Evolutionary conservation across 2,113 vertebrate genomes (phyloP).

Genomic region (Odontophorus gujanensis): DNA sequence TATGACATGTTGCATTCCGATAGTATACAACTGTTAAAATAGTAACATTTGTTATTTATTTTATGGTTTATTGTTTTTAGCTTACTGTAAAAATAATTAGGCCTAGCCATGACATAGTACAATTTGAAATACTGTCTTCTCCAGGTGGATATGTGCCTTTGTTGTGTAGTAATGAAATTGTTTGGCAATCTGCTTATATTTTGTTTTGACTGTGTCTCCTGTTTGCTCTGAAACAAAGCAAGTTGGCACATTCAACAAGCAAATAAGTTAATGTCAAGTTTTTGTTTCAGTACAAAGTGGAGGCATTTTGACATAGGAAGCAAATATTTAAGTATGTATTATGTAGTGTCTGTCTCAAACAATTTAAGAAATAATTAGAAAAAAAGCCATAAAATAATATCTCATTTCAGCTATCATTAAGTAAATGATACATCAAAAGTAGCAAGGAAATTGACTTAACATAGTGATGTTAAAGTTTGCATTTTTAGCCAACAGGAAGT

Average conservation of each 20-base stretch:
- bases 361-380: background rate
- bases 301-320: constrained; percentile 7
- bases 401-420: background rate
- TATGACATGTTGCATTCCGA: background rate
- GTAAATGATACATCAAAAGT: background rate
- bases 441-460: background rate
- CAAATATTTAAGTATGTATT: constrained; percentile 1
- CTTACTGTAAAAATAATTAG: constrained; percentile 24
- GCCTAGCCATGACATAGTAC: background rate
- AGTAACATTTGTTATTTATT: background rate
- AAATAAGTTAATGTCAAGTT: constrained; percentile 19
- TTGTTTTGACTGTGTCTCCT: background rate
- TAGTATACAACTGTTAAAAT: background rate
- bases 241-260: background rate
- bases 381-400: background rate
- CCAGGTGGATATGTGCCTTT: background rate
- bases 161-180: background rate
- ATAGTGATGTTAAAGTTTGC: background rate
- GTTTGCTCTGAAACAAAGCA: background rate
- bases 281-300: background rate
- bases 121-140: constrained; percentile 11
- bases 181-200: constrained; percentile 21
- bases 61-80: background rate
- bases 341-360: background rate
- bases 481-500: fast-evolving